Percentiles rank a stretch among this genome's conserved stretches.
Conservation (phyloP, 2,797 vertebrate genomes). For the Delichon dasypus region DNA sequence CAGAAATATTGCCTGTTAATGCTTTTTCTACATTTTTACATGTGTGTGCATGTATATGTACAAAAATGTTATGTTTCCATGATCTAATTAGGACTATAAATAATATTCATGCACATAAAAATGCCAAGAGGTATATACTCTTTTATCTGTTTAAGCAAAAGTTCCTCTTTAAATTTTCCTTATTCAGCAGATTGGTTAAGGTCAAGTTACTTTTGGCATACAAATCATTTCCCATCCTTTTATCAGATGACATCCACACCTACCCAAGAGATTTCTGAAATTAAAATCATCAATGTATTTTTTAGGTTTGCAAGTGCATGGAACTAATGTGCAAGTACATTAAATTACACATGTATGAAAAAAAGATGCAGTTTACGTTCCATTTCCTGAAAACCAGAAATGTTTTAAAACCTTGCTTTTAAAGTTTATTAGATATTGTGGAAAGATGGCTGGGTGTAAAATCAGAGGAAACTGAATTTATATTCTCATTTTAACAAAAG, state of each 20-base stretch:
- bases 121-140: accelerated
- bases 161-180: not conserved
- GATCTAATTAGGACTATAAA: not conserved
- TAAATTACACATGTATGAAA: not conserved
- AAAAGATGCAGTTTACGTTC: not conserved
- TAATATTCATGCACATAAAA: not conserved
- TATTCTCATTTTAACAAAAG: not conserved
- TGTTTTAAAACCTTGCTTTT: not conserved
- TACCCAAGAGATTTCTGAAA: not conserved
- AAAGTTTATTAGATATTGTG: not conserved
- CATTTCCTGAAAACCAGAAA: not conserved
- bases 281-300: not conserved
- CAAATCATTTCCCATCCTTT: not conserved
- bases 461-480: not conserved
- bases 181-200: not conserved
- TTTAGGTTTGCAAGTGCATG: not conserved
- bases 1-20: not conserved
- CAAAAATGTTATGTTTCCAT: not conserved
- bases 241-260: not conserved
- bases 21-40: not conserved
- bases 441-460: not conserved
- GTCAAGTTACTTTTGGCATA: not conserved
- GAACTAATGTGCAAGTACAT: not conserved
- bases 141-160: not conserved
- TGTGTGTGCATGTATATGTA: too few species aligned